A percentile compares a stretch with the other conserved stretches of the same genome.
These are phyloP conservation scores for Polymixis flavicincta DNA, from an alignment of 2,888 invertebrate genomes.

Conservation along the genomic window DNA sequence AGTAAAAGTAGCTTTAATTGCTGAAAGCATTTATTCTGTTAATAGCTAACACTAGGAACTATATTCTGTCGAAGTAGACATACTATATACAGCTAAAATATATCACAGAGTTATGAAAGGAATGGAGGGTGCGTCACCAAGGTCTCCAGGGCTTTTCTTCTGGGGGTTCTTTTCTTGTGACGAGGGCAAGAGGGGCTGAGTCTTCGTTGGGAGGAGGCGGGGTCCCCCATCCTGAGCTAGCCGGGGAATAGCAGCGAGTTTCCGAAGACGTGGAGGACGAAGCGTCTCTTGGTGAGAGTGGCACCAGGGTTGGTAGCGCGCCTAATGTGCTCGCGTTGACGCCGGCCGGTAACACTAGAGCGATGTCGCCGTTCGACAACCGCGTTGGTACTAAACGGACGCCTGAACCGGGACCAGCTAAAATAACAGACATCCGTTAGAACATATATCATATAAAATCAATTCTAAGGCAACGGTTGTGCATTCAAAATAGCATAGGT, in stretches of 20 bases:
- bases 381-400: conserved; percentile 95
- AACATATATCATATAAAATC: neutral
- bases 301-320: conserved; percentile 93
- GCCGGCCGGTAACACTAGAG: conserved; percentile 94
- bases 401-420: conserved; percentile 93
- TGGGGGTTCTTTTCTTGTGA: conserved; percentile 92
- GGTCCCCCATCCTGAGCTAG: conserved; percentile 88
- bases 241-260: conserved; percentile 91
- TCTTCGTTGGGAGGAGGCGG: conserved; percentile 85
- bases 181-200: conserved; percentile 92
- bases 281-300: conserved; percentile 94
- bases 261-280: conserved; percentile 93
- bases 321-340: conserved; percentile 88
- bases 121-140: conserved; percentile 90
- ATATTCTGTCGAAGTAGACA: conserved; percentile 72
- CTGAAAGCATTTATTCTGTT: conserved; percentile 39
- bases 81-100: conserved; percentile 67
- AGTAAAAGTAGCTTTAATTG: conserved; percentile 45
- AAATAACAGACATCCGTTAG: conserved; percentile 66
- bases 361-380: conserved; percentile 95
- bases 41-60: conserved; percentile 76
- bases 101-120: conserved; percentile 75
- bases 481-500: neutral
- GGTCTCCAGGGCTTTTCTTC: conserved; percentile 96
- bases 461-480: neutral